phyloP scores from a whole-genome alignment of 2,797 vertebrate genomes.

The Enteromius fasciolatus region DNA sequence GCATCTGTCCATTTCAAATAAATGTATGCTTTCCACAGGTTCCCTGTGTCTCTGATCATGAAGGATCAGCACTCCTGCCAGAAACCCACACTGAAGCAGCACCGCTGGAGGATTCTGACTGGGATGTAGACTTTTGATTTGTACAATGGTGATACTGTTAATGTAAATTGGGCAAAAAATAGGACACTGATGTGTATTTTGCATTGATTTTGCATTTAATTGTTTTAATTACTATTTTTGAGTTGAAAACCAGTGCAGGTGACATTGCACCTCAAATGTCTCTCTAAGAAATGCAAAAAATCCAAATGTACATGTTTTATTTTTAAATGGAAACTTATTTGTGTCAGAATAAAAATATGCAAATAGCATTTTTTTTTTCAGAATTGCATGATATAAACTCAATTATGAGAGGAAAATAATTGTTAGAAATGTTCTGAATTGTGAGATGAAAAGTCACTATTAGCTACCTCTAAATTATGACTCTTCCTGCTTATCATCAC shows the following conservation, averaged over 20 bases:
- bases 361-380: neutral
- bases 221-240: neutral
- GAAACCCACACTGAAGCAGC: slow-evolving; percentile 58
- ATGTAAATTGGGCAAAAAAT: slow-evolving; percentile 4
- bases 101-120: slow-evolving; percentile 66
- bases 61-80: slow-evolving; percentile 57
- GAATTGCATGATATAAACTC: neutral
- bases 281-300: neutral
- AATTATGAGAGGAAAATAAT: neutral
- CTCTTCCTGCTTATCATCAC: no score
- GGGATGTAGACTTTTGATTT: slow-evolving; percentile 78
- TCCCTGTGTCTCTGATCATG: slow-evolving; percentile 58
- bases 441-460: neutral
- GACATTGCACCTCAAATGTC: neutral
- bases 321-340: neutral
- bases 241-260: neutral
- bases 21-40: slow-evolving; percentile 52
- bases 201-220: neutral
- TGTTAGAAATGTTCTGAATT: no score
- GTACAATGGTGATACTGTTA: neutral
- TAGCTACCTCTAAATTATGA: no score
- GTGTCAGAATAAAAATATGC: neutral
- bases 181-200: neutral
- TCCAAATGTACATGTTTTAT: neutral
- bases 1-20: slow-evolving; percentile 59